Conservation (phyloP, 1,140 invertebrate genomes). For the Euglossa dilemma region DNA sequence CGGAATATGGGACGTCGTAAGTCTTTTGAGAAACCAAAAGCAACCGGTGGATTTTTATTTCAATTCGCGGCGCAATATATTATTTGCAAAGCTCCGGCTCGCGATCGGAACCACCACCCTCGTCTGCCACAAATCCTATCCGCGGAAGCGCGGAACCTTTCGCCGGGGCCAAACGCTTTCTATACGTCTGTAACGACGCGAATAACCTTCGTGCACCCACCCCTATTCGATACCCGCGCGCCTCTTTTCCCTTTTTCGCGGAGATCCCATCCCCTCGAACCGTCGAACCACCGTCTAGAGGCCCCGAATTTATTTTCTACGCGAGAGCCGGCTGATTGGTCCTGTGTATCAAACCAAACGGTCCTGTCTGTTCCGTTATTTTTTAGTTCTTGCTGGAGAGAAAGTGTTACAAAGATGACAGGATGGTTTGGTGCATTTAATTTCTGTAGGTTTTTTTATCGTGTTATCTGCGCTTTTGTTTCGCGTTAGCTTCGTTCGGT, state of each 20-base stretch:
- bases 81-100: conserved; percentile 59
- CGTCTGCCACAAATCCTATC: conserved; percentile 56
- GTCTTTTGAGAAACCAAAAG: conserved; percentile 69
- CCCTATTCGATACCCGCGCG: conserved; percentile 35
- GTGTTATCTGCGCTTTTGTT: too few species aligned
- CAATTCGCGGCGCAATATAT: conserved; percentile 73
- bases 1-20: conserved; percentile 62
- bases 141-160: conserved; percentile 56
- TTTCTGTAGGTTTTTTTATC: too few species aligned
- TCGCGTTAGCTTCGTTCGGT: too few species aligned
- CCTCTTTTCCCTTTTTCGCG: conserved; percentile 44
- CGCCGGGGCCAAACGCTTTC: conserved; percentile 64
- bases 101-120: conserved; percentile 16
- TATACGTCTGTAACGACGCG: conserved; percentile 70
- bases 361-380: too few species aligned
- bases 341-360: too few species aligned
- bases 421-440: too few species aligned
- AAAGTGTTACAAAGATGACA: too few species aligned
- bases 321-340: conserved; percentile 36
- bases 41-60: conserved; percentile 81
- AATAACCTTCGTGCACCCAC: conserved; percentile 61
- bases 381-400: too few species aligned
- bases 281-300: conserved; percentile 37
- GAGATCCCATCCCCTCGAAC: neutral
- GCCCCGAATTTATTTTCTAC: conserved; percentile 61